Conservation (phyloP, 2,113 vertebrate species). For the Oncorhynchus masou region DNA sequence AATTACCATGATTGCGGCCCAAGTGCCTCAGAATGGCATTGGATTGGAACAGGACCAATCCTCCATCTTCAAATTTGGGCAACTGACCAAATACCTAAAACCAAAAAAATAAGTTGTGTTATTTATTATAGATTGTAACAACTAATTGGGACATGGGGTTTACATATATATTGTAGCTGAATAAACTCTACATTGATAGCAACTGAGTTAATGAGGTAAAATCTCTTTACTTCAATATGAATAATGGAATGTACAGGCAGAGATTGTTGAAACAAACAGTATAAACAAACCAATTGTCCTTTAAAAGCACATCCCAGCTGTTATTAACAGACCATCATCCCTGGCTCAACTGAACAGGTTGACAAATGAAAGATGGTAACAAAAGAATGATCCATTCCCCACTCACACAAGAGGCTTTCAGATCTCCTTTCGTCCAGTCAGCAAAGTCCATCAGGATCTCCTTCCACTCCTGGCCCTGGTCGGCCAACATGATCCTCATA, state of each 20-base stretch:
- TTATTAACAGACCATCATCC: too few species aligned
- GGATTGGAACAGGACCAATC: slow-evolving; percentile 72
- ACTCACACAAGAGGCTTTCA: slow-evolving; percentile 61
- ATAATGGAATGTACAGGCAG: background rate
- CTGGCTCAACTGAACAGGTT: too few species aligned
- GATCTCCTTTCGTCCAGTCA: slow-evolving; percentile 59
- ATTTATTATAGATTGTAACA: background rate
- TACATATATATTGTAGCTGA: too few species aligned
- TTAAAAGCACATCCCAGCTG: too few species aligned
- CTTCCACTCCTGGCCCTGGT: slow-evolving; percentile 70
- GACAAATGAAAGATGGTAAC: too few species aligned
- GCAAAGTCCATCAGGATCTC: slow-evolving; percentile 63
- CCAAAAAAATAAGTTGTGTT: background rate
- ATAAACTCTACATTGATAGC: too few species aligned
- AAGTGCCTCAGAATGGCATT: slow-evolving; percentile 75
- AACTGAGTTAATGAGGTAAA: too few species aligned
- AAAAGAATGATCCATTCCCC: background rate
- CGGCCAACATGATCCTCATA: slow-evolving; percentile 68
- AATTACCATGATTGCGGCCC: slow-evolving; percentile 69
- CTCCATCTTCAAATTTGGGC: slow-evolving; percentile 74
- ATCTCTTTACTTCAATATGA: too few species aligned
- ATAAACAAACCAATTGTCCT: too few species aligned
- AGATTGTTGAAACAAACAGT: too few species aligned
- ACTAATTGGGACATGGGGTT: too few species aligned
- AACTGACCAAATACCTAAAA: slow-evolving; percentile 74